Conservation (phyloP, 2,113 vertebrate species). For the Camarhynchus parvulus region DNA sequence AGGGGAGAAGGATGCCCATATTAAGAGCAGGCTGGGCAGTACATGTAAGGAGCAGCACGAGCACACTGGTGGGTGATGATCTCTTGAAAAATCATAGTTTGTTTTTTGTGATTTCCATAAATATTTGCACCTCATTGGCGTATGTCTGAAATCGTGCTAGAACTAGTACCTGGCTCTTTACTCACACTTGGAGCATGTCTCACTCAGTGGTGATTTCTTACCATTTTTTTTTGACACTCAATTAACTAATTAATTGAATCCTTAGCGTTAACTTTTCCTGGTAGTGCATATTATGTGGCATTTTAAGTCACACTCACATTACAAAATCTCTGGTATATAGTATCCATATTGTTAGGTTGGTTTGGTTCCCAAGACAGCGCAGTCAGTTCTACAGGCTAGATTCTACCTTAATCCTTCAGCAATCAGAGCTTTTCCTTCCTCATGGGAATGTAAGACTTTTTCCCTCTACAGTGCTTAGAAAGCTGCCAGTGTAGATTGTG, state of each 20-base stretch:
- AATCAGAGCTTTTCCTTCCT: background rate
- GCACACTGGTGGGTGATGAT: background rate
- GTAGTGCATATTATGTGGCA: background rate
- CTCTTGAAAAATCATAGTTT: background rate
- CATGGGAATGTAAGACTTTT: background rate
- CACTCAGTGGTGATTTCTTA: background rate
- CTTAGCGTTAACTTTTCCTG: background rate
- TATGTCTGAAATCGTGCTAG: background rate
- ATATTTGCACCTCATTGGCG: fast-evolving
- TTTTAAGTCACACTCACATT: background rate
- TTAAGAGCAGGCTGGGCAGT: background rate
- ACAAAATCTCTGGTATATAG: background rate
- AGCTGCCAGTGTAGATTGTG: background rate
- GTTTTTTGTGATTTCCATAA: background rate
- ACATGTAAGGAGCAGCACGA: background rate
- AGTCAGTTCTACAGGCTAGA: background rate
- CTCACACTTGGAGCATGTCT: background rate
- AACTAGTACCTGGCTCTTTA: background rate
- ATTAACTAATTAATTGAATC: background rate
- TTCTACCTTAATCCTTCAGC: background rate
- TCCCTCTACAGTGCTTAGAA: background rate
- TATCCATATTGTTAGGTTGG: background rate
- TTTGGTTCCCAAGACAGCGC: background rate
- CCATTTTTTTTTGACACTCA: background rate
- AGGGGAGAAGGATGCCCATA: fast-evolving